phyloP scores from a whole-genome alignment of 2,888 invertebrate genomes.

The Mythimna ferrago region DNA sequence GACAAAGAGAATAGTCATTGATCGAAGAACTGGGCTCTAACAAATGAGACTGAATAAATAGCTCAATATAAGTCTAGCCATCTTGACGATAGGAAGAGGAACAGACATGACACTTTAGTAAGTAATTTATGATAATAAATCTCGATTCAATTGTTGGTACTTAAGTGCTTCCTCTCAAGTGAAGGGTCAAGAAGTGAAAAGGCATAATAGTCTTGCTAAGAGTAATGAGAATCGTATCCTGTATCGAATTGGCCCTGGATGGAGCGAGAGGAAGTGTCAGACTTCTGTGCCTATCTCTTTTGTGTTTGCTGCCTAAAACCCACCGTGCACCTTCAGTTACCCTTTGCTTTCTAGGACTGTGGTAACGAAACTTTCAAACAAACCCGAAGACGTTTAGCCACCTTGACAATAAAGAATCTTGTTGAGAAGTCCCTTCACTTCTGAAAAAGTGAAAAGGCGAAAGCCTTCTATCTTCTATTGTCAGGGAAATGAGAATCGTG shows the following conservation, averaged over 20 bases:
- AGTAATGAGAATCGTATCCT: no score
- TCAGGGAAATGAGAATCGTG: constrained; percentile 28
- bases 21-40: neutral
- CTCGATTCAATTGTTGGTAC: constrained; percentile 5
- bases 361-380: no score
- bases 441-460: constrained; percentile 22
- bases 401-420: no score
- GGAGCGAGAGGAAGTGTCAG: no score
- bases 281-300: no score
- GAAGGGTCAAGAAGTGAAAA: neutral
- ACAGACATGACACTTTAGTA: neutral
- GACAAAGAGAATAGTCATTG: no score
- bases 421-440: neutral
- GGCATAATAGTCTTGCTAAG: no score
- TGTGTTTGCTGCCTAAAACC: no score
- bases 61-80: neutral
- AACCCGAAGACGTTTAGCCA: no score
- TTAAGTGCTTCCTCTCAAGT: neutral
- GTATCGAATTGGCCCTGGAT: no score
- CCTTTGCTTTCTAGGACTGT: no score
- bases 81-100: constrained; percentile 9
- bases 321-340: no score
- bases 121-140: neutral
- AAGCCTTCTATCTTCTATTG: neutral
- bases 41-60: neutral